phyloP scores from a whole-genome alignment of 1,140 invertebrate species.

The Drosophila miranda region DNA sequence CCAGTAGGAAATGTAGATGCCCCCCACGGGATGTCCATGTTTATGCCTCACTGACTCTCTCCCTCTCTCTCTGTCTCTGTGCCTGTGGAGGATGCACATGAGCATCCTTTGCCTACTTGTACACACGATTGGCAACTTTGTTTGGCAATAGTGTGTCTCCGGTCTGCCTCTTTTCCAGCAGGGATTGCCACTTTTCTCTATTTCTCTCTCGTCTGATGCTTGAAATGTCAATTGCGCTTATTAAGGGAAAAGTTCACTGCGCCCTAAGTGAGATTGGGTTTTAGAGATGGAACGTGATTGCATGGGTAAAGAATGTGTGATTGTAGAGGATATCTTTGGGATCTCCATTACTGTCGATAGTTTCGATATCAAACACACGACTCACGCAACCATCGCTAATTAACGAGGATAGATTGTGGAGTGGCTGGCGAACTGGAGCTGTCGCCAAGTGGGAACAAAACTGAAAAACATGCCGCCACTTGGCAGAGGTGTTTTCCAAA shows the following conservation, averaged over 20 bases:
- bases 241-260: conserved; percentile 68
- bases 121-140: conserved; percentile 48
- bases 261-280: conserved; percentile 22
- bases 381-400: conserved; percentile 20
- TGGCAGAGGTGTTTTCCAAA: conserved; percentile 45
- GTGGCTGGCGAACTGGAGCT: conserved; percentile 13
- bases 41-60: conserved; percentile 37
- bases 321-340: no score
- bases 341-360: background rate
- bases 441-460: conserved; percentile 23
- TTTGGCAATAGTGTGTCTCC: conserved; percentile 40
- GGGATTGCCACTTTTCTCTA: conserved; percentile 18
- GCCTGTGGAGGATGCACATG: conserved; percentile 16
- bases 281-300: conserved; percentile 15
- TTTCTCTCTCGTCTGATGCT: conserved; percentile 15
- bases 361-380: background rate
- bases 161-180: background rate
- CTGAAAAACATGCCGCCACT: conserved; percentile 45
- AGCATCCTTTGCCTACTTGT: conserved; percentile 27
- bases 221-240: conserved; percentile 70
- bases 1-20: background rate
- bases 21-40: conserved; percentile 36
- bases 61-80: background rate
- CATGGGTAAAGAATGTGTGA: no score
- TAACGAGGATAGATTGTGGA: conserved; percentile 7